A percentile compares a stretch with the other conserved stretches of the same genome.
Evolutionary conservation across 2,888 invertebrate species (phyloP).

Genomic region (Lottia gigantea): DNA sequence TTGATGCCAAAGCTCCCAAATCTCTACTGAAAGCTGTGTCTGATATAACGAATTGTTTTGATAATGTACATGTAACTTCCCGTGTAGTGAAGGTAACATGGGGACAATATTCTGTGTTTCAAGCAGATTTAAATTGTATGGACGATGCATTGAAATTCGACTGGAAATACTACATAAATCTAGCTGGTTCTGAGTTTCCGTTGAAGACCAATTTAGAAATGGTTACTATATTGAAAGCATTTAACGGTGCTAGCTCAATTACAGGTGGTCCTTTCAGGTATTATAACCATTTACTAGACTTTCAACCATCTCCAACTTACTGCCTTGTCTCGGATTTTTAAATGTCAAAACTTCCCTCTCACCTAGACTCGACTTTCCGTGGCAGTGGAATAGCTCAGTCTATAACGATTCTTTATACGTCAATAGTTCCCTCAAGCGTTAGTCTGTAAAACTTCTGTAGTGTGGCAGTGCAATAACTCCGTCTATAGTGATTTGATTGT

Average conservation of each 20-base stretch:
- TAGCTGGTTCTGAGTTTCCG: background rate
- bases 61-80: background rate
- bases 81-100: background rate
- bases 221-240: background rate
- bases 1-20: background rate
- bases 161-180: background rate
- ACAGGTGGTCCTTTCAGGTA: background rate
- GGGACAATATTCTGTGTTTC: background rate
- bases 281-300: background rate
- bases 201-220: background rate
- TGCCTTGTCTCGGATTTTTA: no score
- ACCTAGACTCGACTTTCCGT: no score
- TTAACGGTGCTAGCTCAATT: background rate
- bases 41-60: background rate
- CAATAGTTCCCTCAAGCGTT: no score
- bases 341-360: no score
- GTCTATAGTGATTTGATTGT: no score
- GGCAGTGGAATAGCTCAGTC: no score
- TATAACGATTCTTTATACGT: no score
- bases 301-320: no score
- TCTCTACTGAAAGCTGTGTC: background rate
- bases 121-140: slow-evolving; percentile 2
- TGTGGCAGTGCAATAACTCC: no score
- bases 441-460: no score
- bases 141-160: background rate